Percentiles rank a stretch among this genome's conserved stretches.
These are phyloP conservation scores for Siderastrea siderea DNA, from an alignment of 92 coral and sea anemone genomes.

Conservation along the genomic window DNA sequence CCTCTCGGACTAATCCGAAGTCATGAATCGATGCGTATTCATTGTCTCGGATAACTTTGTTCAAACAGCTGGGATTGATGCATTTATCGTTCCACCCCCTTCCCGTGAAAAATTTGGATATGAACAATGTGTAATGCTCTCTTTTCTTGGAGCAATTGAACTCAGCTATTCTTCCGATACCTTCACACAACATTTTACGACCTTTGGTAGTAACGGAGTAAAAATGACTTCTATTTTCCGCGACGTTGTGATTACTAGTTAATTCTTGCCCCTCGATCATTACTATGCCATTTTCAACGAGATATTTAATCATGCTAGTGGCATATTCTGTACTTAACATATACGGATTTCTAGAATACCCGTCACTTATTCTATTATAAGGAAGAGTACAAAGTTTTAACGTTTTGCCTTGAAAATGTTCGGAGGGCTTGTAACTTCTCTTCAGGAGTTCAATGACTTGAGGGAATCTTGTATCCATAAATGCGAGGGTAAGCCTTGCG, in stretches of 20 bases:
- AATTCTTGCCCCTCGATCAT: background rate
- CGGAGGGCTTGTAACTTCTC: background rate
- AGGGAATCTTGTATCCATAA: background rate
- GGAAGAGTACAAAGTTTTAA: background rate
- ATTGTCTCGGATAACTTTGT: background rate
- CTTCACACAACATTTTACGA: background rate
- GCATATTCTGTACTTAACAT: conserved; percentile 15
- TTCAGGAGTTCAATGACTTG: background rate
- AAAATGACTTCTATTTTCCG: background rate
- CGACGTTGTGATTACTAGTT: background rate
- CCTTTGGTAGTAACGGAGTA: background rate
- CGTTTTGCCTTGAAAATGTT: conserved; percentile 7
- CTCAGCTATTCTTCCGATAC: background rate
- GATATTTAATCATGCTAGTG: background rate
- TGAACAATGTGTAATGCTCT: conserved; percentile 1
- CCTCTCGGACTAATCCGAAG: background rate
- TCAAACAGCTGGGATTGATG: background rate
- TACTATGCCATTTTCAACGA: background rate
- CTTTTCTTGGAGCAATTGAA: background rate
- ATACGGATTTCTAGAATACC: background rate
- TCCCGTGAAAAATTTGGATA: conserved; percentile 7
- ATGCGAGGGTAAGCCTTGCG: background rate
- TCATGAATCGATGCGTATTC: background rate
- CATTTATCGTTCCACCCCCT: background rate
- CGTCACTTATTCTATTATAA: background rate